These are phyloP conservation scores for Cotesia typhae DNA, from an alignment of 1,140 invertebrate genomes.

Conservation along the genomic window DNA sequence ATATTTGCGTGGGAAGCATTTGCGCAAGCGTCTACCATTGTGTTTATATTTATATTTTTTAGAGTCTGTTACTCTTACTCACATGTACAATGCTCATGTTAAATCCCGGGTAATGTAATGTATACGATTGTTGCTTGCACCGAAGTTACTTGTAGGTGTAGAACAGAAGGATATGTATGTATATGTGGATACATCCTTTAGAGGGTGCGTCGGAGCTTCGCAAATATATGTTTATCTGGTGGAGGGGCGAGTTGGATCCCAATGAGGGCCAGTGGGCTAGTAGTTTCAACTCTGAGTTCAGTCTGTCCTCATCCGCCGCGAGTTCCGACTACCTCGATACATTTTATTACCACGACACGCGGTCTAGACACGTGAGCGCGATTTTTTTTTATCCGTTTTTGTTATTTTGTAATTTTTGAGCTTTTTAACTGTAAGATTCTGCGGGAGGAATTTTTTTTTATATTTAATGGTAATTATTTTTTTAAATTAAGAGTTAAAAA, in stretches of 20 bases:
- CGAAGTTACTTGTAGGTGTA: constrained; percentile 4
- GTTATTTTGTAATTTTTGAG: neutral
- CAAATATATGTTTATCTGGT: constrained; percentile 7
- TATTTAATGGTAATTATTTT: too few relatives aligned
- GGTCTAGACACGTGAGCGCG: neutral
- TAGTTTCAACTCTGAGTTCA: constrained; percentile 31
- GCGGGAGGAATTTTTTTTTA: too few relatives aligned
- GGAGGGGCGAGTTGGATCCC: constrained; percentile 5
- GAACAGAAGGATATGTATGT: neutral
- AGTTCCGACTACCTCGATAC: constrained; percentile 4
- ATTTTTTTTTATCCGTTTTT: neutral
- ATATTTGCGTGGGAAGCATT: constrained; percentile 10
- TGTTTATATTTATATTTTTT: neutral
- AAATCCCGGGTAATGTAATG: too few relatives aligned
- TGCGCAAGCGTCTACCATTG: constrained; percentile 23
- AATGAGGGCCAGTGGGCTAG: constrained; percentile 38
- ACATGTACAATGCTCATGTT: too few relatives aligned
- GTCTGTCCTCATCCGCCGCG: constrained; percentile 35
- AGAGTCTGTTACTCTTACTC: neutral
- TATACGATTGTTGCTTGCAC: too few relatives aligned
- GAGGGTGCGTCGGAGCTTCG: neutral
- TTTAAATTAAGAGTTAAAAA: too few relatives aligned
- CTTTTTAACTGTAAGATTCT: too few relatives aligned
- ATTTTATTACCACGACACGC: neutral
- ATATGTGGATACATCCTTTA: neutral